Percentiles rank a stretch among this genome's conserved stretches.
Conservation (phyloP, 1,140 invertebrate species). For the Tigriopus japonicus region DNA sequence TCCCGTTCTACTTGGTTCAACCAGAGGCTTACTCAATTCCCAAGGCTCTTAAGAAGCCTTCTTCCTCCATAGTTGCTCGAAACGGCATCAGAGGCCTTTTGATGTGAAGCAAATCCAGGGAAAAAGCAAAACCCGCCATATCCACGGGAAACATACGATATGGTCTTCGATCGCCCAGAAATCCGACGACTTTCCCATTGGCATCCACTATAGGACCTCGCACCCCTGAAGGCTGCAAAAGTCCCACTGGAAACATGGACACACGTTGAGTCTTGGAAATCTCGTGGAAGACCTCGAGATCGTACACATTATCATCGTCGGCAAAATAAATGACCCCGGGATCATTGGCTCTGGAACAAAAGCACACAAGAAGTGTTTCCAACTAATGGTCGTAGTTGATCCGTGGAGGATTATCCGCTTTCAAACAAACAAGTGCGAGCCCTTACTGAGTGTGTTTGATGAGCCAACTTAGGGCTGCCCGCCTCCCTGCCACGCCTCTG, state of each 20-base stretch:
- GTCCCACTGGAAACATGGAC: constrained; percentile 61
- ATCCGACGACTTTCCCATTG: constrained; percentile 45
- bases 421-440: too few species aligned
- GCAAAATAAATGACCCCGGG: constrained; percentile 40
- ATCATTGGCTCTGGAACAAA: constrained; percentile 3
- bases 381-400: too few species aligned
- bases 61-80: constrained; percentile 52
- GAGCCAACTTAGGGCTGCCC: constrained; percentile 39
- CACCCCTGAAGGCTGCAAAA: constrained; percentile 41
- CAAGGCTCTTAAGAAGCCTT: constrained; percentile 45
- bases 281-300: constrained; percentile 52
- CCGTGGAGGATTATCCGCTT: too few species aligned
- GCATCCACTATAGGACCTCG: constrained; percentile 40
- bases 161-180: constrained; percentile 52
- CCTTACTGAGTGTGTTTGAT: constrained; percentile 22
- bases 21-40: constrained; percentile 29
- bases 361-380: too few species aligned
- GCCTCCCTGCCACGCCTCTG: constrained; percentile 40
- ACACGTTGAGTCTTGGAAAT: constrained; percentile 52
- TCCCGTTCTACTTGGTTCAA: too few species aligned
- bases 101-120: constrained; percentile 34
- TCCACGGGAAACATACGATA: constrained; percentile 56
- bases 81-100: constrained; percentile 37
- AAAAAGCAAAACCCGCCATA: constrained; percentile 76
- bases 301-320: constrained; percentile 49